Conservation (phyloP, 2,113 vertebrate genomes). For the Calypte anna region DNA sequence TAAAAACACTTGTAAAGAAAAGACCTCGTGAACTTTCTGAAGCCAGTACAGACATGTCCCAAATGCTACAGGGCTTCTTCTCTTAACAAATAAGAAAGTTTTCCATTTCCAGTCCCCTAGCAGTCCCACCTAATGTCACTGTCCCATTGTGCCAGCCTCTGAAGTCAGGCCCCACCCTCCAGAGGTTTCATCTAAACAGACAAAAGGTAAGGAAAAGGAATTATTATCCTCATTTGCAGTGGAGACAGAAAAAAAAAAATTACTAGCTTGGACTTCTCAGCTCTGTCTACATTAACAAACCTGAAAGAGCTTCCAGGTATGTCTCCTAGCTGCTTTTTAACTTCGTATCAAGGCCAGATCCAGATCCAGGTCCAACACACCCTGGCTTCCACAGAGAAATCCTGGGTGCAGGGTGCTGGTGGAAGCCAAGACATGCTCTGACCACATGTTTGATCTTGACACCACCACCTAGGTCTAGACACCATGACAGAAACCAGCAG, state of each 20-base stretch:
- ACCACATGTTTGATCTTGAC: neutral
- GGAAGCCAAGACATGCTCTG: neutral
- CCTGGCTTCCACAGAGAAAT: neutral
- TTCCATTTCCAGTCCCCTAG: neutral
- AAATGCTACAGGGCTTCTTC: neutral
- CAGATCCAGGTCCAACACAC: neutral
- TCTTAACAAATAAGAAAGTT: neutral
- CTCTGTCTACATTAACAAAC: neutral
- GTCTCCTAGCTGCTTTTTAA: slow-evolving; percentile 8
- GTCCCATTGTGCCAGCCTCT: neutral
- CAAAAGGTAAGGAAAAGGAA: neutral
- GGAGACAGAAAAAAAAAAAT: neutral
- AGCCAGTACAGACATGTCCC: neutral
- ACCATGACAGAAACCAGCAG: neutral
- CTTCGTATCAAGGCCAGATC: neutral
- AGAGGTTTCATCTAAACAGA: neutral
- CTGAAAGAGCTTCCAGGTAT: neutral
- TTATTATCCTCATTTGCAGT: slow-evolving; percentile 39
- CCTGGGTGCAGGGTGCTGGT: accelerated
- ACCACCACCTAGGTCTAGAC: neutral
- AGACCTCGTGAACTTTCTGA: slow-evolving; percentile 26
- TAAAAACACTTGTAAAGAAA: neutral
- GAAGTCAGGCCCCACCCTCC: slow-evolving; percentile 11
- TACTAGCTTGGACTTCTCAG: neutral
- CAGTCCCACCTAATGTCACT: neutral